Conservation (phyloP, 2,113 vertebrate genomes). For the Aleadryas rufinucha region DNA sequence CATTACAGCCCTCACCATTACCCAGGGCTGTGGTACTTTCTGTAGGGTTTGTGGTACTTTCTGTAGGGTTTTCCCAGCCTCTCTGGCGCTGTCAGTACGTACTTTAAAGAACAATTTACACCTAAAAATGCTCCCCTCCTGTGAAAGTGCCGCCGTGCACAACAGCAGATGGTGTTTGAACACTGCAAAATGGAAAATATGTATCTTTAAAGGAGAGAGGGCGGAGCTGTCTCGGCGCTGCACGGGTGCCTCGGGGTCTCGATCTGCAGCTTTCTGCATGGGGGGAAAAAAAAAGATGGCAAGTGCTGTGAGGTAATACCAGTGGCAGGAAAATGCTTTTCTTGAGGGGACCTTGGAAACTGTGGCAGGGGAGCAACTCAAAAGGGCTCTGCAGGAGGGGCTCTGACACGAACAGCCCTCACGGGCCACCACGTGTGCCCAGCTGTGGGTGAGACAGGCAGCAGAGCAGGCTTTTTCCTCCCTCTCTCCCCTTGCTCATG, state of each 20-base stretch:
- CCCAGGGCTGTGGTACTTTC: neutral
- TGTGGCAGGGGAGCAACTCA: neutral
- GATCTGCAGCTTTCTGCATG: neutral
- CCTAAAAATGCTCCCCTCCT: neutral
- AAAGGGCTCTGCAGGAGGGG: neutral
- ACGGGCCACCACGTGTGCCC: fast-evolving
- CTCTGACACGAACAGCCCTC: neutral
- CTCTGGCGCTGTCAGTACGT: neutral
- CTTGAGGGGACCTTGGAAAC: neutral
- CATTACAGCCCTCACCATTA: too few relatives aligned
- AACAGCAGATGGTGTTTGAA: slow-evolving; percentile 56
- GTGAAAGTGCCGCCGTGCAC: neutral
- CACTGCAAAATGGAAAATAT: neutral
- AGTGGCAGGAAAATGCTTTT: neutral
- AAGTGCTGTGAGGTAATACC: neutral
- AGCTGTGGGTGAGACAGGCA: neutral
- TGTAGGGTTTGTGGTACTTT: neutral
- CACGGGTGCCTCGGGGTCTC: neutral
- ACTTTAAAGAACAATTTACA: slow-evolving; percentile 14
- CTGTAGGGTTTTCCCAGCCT: neutral
- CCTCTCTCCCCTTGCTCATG: neutral
- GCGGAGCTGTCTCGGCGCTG: neutral
- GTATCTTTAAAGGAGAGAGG: neutral
- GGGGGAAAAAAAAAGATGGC: neutral
- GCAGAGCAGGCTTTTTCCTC: neutral